These are phyloP conservation scores for Cryptomyrus ogoouensis DNA, from an alignment of 2,113 vertebrate species.

Conservation along the genomic window DNA sequence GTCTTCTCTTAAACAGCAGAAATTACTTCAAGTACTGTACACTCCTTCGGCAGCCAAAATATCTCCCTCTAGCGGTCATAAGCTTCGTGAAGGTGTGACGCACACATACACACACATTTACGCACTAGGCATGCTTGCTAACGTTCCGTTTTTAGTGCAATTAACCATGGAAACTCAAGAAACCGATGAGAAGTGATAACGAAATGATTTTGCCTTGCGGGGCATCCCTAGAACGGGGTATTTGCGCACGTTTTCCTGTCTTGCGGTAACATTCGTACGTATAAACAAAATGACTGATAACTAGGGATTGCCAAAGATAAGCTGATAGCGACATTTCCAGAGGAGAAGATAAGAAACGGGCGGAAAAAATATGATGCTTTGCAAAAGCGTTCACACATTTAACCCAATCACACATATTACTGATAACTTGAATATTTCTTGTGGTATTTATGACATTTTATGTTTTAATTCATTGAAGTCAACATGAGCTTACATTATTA, in stretches of 20 bases:
- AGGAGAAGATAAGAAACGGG: background rate
- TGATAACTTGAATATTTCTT: background rate
- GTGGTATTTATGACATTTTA: background rate
- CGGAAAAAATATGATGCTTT: background rate
- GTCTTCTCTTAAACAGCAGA: background rate
- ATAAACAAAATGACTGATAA: background rate
- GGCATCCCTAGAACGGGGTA: background rate
- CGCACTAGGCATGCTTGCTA: background rate
- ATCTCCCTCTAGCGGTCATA: conserved; percentile 13
- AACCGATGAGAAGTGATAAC: background rate
- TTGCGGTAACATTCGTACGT: background rate
- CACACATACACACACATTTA: background rate
- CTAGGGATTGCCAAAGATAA: background rate
- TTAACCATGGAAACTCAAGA: background rate
- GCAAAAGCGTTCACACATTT: background rate
- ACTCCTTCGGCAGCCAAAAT: background rate
- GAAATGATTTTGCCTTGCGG: background rate
- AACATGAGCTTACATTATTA: background rate
- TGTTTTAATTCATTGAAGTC: background rate
- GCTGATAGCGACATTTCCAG: background rate
- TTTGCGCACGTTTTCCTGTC: background rate
- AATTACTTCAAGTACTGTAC: background rate
- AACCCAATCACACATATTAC: background rate
- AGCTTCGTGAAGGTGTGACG: background rate
- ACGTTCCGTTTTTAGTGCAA: background rate